Base-by-base conservation (phyloP, 2,888 invertebrate species). In the Dasysyrphus albostriatus region DNA sequence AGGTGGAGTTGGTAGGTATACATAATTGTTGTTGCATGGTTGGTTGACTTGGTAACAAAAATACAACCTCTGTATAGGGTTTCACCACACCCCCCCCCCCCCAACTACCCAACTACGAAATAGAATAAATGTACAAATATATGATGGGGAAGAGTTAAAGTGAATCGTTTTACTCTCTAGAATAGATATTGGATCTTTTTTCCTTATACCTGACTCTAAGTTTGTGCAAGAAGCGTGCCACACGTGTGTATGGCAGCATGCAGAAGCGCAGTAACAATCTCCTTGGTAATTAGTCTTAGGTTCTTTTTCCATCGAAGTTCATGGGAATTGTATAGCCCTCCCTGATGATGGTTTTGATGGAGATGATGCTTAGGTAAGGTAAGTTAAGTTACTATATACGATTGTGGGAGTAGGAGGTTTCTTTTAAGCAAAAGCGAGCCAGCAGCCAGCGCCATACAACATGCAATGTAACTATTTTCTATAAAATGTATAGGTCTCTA, bases 211-310 rank as follows among this genome's bases (percentile, higher is more conserved):
- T 61, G 58, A 34, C 34, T 61, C 42, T 32, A 29, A 78, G 54
- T 79, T 67, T 83, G 83, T 79, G 83, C 83, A 87, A 83, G 82
- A 83, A 87, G 87, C 87, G 87, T 87, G 87, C 87, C 87, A 83
- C 69, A 75, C 74, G 87, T 87, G 87, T 87, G 83, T 83, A 49
- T 69, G 77, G 85, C 87, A 79, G 70, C 67, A 82, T 29, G 51
- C 78, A 76, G 56, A 51, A 81, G 63, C 70, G 58, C 70, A 59
- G 16, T 63, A 72, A 42, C 65, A 63, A 37, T 74, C 56, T 65
- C 79, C 79, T 79, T 61, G 8, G 83, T 87, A 87, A 87, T 87
- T 87, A 87, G 83, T 79, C 69, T 78, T 24, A 42, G 42, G 34
- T 44, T 72, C 51, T 24, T 63, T 63, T 69, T 54, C 0, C 47